A percentile compares a stretch with the other conserved stretches of the same genome.
phyloP scores from a whole-genome alignment of 2,797 vertebrate species.

The Halcyon chelicuti region DNA sequence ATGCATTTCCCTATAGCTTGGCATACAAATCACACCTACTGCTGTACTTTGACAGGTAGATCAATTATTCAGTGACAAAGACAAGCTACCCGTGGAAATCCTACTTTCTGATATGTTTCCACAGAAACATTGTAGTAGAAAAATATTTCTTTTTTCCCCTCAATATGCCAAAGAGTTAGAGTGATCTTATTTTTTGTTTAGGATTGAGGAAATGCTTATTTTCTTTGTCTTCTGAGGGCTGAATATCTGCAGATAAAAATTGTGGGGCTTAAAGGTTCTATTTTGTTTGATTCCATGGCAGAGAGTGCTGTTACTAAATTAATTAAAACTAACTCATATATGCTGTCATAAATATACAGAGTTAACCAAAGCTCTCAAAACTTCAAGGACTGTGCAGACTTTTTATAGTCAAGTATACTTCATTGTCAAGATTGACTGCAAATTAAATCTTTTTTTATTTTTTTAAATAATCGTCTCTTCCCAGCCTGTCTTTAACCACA shows the following conservation, averaged over 20 bases:
- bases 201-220: not conserved
- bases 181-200: not conserved
- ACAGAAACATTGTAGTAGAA: not conserved
- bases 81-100: not conserved
- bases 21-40: not conserved
- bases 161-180: not conserved
- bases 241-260: not conserved
- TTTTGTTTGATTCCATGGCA: not conserved
- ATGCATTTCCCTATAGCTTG: not conserved
- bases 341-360: not conserved
- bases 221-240: not conserved
- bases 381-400: not conserved
- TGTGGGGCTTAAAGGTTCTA: not conserved
- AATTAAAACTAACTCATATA: conserved; percentile 15
- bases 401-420: not conserved
- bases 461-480: not conserved
- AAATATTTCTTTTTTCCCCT: not conserved
- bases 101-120: not conserved
- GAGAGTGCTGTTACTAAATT: not conserved
- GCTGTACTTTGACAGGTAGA: not conserved
- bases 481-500: not conserved
- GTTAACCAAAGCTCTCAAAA: not conserved
- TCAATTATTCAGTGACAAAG: conserved; percentile 5
- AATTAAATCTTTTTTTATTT: not conserved
- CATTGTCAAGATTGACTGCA: not conserved